Base-by-base conservation (phyloP, 30 jellyfish, hydroid and myxozoan genomes). In the Hydractinia echinata region DNA sequence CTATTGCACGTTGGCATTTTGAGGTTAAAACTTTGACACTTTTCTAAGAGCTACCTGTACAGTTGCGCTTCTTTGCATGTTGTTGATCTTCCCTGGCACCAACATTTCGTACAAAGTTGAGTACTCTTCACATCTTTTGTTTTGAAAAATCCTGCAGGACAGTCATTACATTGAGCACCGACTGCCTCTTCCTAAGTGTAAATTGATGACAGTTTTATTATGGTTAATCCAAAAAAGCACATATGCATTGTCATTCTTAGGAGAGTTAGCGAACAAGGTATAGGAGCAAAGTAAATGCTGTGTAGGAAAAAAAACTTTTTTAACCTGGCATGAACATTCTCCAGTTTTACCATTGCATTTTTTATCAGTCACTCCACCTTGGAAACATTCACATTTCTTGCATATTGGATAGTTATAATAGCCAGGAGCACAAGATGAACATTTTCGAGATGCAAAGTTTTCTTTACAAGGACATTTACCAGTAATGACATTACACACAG, bases 81-180 rank as follows among this genome's bases (percentile, higher is more conserved):
- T 6, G 85, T 90, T 83, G 96, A 77, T 69, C 89, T 64, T 52
- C 96, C 95, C 8, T 89, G 83, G 82, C 97, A 90, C 97, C 97
- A 90, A 66, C 97, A 90, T 85, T 85, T 68, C 66, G 62, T 53
- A 76, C 97, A 90, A n/a, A 85, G 84, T 51, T 85, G 95, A 13
- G 76, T 79, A 3, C 96, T 84, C 62, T 62, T 67, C 79, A 76
- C 82, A 52, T 85, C 85, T 15, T 77, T 80, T 50, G 95, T 90
- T 69, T 82, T 82, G 91, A 83, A 87, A 76, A 76, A 82, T 16
- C 96, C 96, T 15, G 73, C 67, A 9, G 69, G 76, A 67, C 98
- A 92, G 18, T 83, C 85, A 58, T 81, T 88, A 58, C 98, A 92
- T 14, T 51, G 48, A 7, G 55, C 69, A 4, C 98, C 98, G 54